Evolutionary conservation across 2,888 invertebrate species (phyloP).

Genomic region (Callyntrura guangdongensis): DNA sequence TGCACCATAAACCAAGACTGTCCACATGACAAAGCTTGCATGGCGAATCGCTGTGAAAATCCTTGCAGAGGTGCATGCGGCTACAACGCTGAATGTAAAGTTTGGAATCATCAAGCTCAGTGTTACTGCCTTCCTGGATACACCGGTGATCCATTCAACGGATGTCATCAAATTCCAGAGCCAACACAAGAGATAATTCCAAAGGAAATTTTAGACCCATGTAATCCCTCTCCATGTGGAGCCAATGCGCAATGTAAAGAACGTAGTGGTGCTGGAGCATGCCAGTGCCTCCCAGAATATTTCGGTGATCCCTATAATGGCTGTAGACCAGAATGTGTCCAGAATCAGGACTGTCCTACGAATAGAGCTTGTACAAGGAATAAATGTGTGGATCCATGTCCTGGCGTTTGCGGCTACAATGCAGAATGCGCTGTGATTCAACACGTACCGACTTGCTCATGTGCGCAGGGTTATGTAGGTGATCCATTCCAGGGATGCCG

Average conservation of each 20-base stretch:
- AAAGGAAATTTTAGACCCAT: conserved; percentile 88
- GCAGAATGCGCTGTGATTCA: conserved; percentile 90
- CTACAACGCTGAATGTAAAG: conserved; percentile 86
- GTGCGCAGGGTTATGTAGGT: conserved; percentile 87
- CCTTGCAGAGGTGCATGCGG: conserved; percentile 95
- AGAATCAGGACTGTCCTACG: conserved; percentile 94
- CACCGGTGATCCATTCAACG: conserved; percentile 85
- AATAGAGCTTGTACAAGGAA: conserved; percentile 90
- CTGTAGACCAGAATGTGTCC: conserved; percentile 94
- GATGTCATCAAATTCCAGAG: conserved; percentile 86
- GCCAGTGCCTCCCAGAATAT: conserved; percentile 91
- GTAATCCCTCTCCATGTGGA: conserved; percentile 94
- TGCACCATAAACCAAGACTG: conserved; percentile 79
- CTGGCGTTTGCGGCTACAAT: conserved; percentile 85
- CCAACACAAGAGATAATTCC: conserved; percentile 43
- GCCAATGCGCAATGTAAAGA: conserved; percentile 87
- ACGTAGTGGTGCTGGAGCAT: conserved; percentile 87
- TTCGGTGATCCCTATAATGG: conserved; percentile 92
- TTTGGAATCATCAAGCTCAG: conserved; percentile 80
- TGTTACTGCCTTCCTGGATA: conserved; percentile 88
- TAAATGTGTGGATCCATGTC: conserved; percentile 90
- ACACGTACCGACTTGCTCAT: conserved; percentile 90
- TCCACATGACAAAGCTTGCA: conserved; percentile 79
- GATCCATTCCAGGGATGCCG: conserved; percentile 84
- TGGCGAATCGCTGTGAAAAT: conserved; percentile 92